Evolutionary conservation across 2,113 vertebrate species (phyloP).

Genomic region (Ranitomeya variabilis): DNA sequence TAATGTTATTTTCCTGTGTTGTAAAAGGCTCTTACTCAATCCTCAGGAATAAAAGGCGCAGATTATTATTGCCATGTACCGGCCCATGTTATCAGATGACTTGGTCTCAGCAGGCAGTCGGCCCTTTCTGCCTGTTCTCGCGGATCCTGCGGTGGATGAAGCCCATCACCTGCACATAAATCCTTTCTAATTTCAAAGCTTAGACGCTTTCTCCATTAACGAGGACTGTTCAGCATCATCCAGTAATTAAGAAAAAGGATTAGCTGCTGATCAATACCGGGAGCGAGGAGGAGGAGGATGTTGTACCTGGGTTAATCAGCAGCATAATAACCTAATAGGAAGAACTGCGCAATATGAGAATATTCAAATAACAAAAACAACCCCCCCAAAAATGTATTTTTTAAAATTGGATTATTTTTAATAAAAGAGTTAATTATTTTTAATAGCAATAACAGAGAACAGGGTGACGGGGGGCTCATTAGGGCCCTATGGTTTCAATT

Average conservation of each 20-base stretch:
- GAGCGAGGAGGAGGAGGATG: constrained; percentile 72
- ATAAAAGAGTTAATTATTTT: not conserved
- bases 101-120: constrained; percentile 71
- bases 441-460: not conserved
- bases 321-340: not conserved
- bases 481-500: not conserved
- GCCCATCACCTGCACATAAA: constrained; percentile 78
- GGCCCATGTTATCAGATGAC: constrained; percentile 77
- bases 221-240: constrained; percentile 76
- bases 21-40: constrained; percentile 25
- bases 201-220: constrained; percentile 75
- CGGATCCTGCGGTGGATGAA: constrained; percentile 69
- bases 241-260: constrained; percentile 79
- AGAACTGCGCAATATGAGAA: not conserved
- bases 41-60: constrained; percentile 8
- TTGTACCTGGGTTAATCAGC: constrained; percentile 59
- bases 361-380: not conserved
- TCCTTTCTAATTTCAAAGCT: constrained; percentile 77
- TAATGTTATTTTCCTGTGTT: not conserved
- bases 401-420: not conserved
- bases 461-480: not conserved
- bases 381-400: not conserved
- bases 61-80: constrained; percentile 36
- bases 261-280: constrained; percentile 75
- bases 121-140: constrained; percentile 68